Base-by-base conservation (phyloP, 2,888 invertebrate genomes). In the Ophion ventricosus region DNA sequence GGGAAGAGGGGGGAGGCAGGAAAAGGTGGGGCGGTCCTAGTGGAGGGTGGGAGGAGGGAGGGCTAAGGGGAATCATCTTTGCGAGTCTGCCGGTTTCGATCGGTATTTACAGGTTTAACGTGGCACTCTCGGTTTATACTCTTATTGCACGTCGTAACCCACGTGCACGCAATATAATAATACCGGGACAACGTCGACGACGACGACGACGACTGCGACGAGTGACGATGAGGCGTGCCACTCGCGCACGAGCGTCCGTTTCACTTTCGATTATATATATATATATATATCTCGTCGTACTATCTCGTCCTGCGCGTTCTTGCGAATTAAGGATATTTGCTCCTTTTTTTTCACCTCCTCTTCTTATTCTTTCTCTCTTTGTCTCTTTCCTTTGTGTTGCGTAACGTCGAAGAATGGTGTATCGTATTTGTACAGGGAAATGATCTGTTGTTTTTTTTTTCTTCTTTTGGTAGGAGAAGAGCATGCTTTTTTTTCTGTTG, bases 251-350 rank as follows among this genome's bases (percentile, higher is more conserved):
- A 73, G 80, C 86, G 86, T 84, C 82, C 84, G 80, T 86, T 86
- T 84, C 80, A 85, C 85, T 85, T 87, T 87, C 85, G 86, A 87
- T 85, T 84, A 76, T 66, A 20, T n/a, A n/a, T n/a, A n/a, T n/a
- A n/a, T n/a, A n/a, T n/a, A n/a, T n/a, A n/a, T n/a, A n/a, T n/a
- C n/a, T 63, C 43, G 17, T 43, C 80, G 70, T 64, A 74, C 61
- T 76, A 69, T 70, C 78, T 69, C 74, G 25, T 20, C 43, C 56
- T 2, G n/a, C 4, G 5, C 35, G 54, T 70, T 72, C 57, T 77
- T 67, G 63, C 70, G 61, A 64, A 80, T 73, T 73, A 59, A 17
- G 63, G 64, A 54, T 23, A 49, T 67, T 66, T 26, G 10, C 25
- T 72, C 63, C 61, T 40, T 20, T 72, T 49, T 61, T 20, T 70